These are phyloP conservation scores for Noctua fimbriata DNA, from an alignment of 2,888 invertebrate genomes.

Conservation along the genomic window DNA sequence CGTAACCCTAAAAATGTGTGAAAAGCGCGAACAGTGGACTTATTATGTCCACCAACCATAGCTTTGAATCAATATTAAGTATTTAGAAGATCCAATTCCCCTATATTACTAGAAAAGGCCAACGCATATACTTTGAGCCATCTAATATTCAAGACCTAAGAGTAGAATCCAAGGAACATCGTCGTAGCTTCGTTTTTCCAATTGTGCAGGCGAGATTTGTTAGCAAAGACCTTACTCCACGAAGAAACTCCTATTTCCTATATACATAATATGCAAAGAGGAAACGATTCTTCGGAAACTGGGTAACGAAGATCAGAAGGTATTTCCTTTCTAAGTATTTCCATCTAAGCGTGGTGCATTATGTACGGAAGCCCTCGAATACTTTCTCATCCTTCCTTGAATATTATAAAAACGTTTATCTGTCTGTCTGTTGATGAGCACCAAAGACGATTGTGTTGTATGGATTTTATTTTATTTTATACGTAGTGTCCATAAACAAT, in stretches of 20 bases:
- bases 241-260: slow-evolving; percentile 39
- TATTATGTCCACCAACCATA: slow-evolving; percentile 12
- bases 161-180: slow-evolving; percentile 35
- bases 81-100: slow-evolving; percentile 30
- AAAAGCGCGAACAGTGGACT: slow-evolving; percentile 1
- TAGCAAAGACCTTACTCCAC: slow-evolving; percentile 41
- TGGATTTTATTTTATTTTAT: not conserved
- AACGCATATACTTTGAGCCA: slow-evolving; percentile 22
- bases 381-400: slow-evolving; percentile 9
- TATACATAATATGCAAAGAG: slow-evolving; percentile 44
- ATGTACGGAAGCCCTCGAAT: slow-evolving; percentile 1
- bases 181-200: slow-evolving; percentile 34
- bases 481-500: not conserved
- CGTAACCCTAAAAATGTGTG: not conserved
- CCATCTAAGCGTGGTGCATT: slow-evolving; percentile 35
- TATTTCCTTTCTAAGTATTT: slow-evolving; percentile 50
- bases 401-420: not conserved
- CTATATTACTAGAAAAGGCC: not conserved
- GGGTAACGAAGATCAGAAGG: slow-evolving; percentile 42
- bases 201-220: slow-evolving; percentile 53
- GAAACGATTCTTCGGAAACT: slow-evolving; percentile 45
- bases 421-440: not conserved
- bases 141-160: slow-evolving; percentile 42
- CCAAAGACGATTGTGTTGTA: not conserved
- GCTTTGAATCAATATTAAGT: slow-evolving; percentile 14